Evolutionary conservation across 2,888 invertebrate species (phyloP), one percentile per base, ranked within the genome.

Genomic region (Pristionchus japonicus): DNA sequence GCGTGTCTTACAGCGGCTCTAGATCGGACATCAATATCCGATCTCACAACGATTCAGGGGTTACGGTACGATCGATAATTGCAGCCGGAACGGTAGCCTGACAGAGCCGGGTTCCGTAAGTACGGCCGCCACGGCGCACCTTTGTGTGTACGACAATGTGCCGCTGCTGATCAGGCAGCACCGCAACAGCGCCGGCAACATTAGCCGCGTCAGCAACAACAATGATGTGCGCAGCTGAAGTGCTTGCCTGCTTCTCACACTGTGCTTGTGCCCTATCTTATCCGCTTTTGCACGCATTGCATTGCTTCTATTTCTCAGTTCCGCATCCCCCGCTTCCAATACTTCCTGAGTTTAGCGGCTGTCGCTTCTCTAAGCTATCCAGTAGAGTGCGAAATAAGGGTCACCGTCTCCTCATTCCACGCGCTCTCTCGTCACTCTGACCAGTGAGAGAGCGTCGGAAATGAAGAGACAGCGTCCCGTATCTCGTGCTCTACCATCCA

Each of bases 31-130:
- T 11, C 13, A 52, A 52, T 52, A 1, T 20, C 52, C 15, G 52
- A n/a, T n/a, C 37, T 3, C 74, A 31, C n/a, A 70, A 40, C 74
- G 74, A 40, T 43, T 37, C 40, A n/a, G 7, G 6, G 70, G 37
- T 37, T 70, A 70, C 70, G 34, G 70, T 70, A 70, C 17, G 40
- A 85, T 85, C 85, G 61, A 85, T 85, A 37, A n/a, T 85, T 85
- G 23, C 64, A 85, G 85, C 34, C 85, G 85, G n/a, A n/a, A n/a
- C 40, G 17, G 52, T 85, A 85, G 85, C 85, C n/a, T 85, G 61
- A 64, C 85, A 9, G 85, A 85, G 15, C 57, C 57, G 61, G 57
- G 23, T 85, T 61, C 85, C 3, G 83, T 84, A 57, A 84, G 83
- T 84, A 84, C 57, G n/a, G 23, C 83, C 15, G 83, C 27, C 7